Evolutionary conservation across 2,888 invertebrate species (phyloP).

Genomic region (Plagodis pulveraria): DNA sequence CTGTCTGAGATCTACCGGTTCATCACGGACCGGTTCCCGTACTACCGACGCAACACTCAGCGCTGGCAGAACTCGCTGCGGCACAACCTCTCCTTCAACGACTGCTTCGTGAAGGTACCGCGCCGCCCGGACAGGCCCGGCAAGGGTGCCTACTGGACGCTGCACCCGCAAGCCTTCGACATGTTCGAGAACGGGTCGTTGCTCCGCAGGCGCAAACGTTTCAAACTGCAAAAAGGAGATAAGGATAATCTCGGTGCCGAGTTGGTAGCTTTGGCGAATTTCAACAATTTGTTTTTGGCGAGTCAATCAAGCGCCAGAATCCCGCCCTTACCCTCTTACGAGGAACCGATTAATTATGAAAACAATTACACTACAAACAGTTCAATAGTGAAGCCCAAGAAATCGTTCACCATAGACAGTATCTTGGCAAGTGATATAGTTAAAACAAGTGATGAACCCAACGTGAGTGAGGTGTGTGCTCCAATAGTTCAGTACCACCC

Average conservation of each 20-base stretch:
- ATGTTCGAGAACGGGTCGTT: constrained; percentile 97
- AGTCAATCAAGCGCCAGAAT: constrained; percentile 49
- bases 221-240: constrained; percentile 85
- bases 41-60: constrained; percentile 95
- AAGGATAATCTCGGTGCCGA: constrained; percentile 83
- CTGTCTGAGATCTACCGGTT: constrained; percentile 86
- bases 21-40: constrained; percentile 96
- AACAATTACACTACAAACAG: constrained; percentile 29
- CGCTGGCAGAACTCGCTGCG: constrained; percentile 93
- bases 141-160: constrained; percentile 94
- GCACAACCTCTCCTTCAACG: constrained; percentile 98
- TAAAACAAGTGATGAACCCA: constrained; percentile 40
- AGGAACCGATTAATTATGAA: constrained; percentile 40
- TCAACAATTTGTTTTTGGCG: constrained; percentile 86
- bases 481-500: constrained; percentile 44
- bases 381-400: constrained; percentile 78
- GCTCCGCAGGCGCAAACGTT: constrained; percentile 91
- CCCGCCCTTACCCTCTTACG: constrained; percentile 49
- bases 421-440: constrained; percentile 89
- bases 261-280: constrained; percentile 86
- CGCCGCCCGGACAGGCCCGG: constrained; percentile 92
- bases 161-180: constrained; percentile 92
- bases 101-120: constrained; percentile 97
- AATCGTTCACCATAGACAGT: constrained; percentile 93
- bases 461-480: constrained; percentile 47